Percentiles rank a stretch among this genome's conserved stretches.
phyloP scores from a whole-genome alignment of 2,113 vertebrate genomes.

The Callionymus lyra region DNA sequence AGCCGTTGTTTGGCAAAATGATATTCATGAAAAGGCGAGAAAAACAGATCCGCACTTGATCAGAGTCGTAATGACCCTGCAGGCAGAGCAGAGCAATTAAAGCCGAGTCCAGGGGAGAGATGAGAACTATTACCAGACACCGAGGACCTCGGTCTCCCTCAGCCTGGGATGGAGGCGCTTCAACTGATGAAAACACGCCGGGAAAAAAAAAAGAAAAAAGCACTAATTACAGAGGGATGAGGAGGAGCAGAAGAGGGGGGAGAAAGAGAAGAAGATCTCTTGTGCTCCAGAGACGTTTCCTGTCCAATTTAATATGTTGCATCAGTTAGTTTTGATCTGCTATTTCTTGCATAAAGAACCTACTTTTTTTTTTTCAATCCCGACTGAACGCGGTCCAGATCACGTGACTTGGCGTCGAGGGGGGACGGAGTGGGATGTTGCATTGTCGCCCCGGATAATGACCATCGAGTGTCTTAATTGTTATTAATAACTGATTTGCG shows the following conservation, averaged over 20 bases:
- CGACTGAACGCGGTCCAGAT: constrained; percentile 32
- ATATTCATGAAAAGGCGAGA: constrained; percentile 56
- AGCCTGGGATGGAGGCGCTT: constrained; percentile 19
- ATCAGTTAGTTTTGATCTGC: constrained; percentile 59
- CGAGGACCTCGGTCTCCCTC: constrained; percentile 50
- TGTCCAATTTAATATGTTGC: constrained; percentile 61
- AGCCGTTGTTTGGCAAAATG: constrained; percentile 55
- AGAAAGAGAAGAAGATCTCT: constrained; percentile 37
- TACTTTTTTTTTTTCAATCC: constrained; percentile 44
- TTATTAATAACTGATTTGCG: no score
- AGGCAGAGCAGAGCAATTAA: constrained; percentile 64
- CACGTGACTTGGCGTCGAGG: neutral
- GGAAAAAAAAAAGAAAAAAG: constrained; percentile 47
- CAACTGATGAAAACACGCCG: constrained; percentile 55
- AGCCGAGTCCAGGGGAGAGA: constrained; percentile 59
- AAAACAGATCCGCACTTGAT: constrained; percentile 57
- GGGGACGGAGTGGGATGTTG: constrained; percentile 6
- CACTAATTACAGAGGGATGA: constrained; percentile 52
- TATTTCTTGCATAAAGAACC: constrained; percentile 41
- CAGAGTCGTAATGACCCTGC: constrained; percentile 61
- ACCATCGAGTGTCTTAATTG: neutral
- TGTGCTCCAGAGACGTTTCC: constrained; percentile 53
- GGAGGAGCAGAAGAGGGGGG: constrained; percentile 5
- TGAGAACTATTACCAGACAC: constrained; percentile 62
- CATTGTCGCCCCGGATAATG: constrained; percentile 22